Evolutionary conservation across 2,888 invertebrate species (phyloP), one percentile per base, ranked within the genome.

Genomic region (Cordilura impudica): DNA sequence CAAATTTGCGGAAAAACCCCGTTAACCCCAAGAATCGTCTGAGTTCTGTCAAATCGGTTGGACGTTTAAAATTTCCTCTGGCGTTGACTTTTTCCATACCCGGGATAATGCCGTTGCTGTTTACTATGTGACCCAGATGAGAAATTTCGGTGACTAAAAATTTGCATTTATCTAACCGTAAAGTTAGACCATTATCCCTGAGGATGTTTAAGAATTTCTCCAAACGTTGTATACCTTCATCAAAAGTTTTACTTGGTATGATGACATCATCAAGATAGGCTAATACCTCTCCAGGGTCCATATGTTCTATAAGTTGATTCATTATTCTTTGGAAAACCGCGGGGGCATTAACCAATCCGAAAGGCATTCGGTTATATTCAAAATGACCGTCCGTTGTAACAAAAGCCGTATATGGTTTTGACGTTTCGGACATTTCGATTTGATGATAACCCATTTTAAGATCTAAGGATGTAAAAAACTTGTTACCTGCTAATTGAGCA

Each of bases 1-100:
- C 76, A 16, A 76, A 78, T 45, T 81, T 83, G 6, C 82, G 60
- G 18, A 80, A 82, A 14, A 77, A 82, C 29, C 67, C 58, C 5
- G 72, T 79, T 2, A 82, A 47, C 12, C 75, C 70, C 1, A 83
- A 26, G 31, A 81, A 78, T 43, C 74, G 19, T 21, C 70, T 58
- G 2, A 81, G 19, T 8, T 79, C 81, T 0, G 43, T 74, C 10
- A 51, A 14, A 14, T 61, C 78, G 14, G 47, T 61, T 8, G 80
- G 69, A 2, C 10, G 12, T 29, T 45, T 43, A 29, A 51, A 70
- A 26, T 60, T 58, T 12, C 12, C 21, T 6, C 60, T 70, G 5
- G 18, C 51, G 26, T 26, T 61, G 4, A 53, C 19, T 6, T 61
- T 51, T 4, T 53, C 26, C 1, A 14, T 39, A 7, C 60, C 60